Evolutionary conservation across 2,113 vertebrate species (phyloP), one percentile per base, ranked within the genome.

Genomic region (Barbus barbus): DNA sequence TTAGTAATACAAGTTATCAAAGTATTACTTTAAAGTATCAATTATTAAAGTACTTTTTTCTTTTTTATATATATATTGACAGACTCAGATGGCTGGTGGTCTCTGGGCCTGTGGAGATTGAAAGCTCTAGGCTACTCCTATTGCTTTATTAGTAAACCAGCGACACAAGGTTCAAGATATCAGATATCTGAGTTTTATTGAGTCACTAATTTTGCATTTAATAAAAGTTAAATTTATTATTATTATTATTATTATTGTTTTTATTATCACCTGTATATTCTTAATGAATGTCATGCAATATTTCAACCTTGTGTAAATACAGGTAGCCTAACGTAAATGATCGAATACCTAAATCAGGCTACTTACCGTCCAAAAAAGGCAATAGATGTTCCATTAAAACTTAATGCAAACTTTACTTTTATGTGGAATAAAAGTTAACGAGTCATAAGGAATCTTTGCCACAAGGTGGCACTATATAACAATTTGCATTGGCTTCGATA

Each of bases 391-490:
- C 13, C 7, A 65, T 31, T 65, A 12, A 3, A 41, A 41, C 11
- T 44, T 0, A 44, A 44, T 3, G 22, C 22, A 44, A 41, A 44
- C 8, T 38, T n/a, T n/a, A n/a, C n/a, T n/a, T 44, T 24, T 7
- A 44, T 44, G 69, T 24, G 22, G 44, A 75, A 75, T 16, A n/a
- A n/a, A 56, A 56, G 2, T 31, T 28, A 65, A 65, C n/a, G 61
- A 31, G 24, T 28, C n/a, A 28, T 63, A 28, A 63, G 36, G 9
- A 46, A 9, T 79, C 3, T 48, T 63, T 3, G 9, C 58, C 78
- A 67, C 78, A 33, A 48, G 78, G 41, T 80, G 78, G 58, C 78
- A 51, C 78, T 65, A 41, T 48, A 67, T 80, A 18, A 63, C 38
- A 46, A 79, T 22, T 80, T 46, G 6, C 26, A 11, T 33, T 1